phyloP scores from a whole-genome alignment of 2,888 invertebrate species.

The Plebejus melissa region DNA sequence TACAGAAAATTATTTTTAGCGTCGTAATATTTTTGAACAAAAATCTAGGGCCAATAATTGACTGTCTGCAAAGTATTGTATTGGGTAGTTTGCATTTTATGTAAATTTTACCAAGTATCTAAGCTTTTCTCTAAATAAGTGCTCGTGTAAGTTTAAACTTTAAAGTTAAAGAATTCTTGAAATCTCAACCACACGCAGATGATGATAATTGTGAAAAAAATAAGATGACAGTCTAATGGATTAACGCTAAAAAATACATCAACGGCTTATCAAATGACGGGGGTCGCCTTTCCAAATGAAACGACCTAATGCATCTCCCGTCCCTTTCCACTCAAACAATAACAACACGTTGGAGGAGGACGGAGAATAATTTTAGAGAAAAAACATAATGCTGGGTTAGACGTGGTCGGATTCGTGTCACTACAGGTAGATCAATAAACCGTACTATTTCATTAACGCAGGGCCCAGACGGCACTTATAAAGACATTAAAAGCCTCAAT shows the following conservation, averaged over 20 bases:
- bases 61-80: too few relatives aligned
- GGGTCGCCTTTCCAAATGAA: conserved; percentile 69
- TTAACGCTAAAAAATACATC: conserved; percentile 68
- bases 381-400: conserved; percentile 73
- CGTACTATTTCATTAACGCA: conserved; percentile 70
- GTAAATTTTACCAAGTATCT: too few relatives aligned
- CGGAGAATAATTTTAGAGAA: conserved; percentile 58
- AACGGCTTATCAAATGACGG: conserved; percentile 73
- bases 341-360: conserved; percentile 44
- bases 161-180: conserved; percentile 1
- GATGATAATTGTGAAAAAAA: conserved; percentile 18
- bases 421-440: conserved; percentile 77
- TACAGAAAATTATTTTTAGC: too few relatives aligned
- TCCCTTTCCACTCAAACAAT: conserved; percentile 45
- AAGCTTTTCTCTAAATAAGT: too few relatives aligned
- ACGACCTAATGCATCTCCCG: conserved; percentile 51
- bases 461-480: conserved; percentile 73
- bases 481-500: conserved; percentile 71
- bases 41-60: too few relatives aligned
- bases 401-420: conserved; percentile 63
- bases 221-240: conserved; percentile 54
- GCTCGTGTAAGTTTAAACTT: too few relatives aligned
- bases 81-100: too few relatives aligned
- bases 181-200: conserved; percentile 4
- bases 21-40: too few relatives aligned